Evolutionary conservation across 2,888 invertebrate genomes (phyloP).

Genomic region (Cryptus viduatorius): DNA sequence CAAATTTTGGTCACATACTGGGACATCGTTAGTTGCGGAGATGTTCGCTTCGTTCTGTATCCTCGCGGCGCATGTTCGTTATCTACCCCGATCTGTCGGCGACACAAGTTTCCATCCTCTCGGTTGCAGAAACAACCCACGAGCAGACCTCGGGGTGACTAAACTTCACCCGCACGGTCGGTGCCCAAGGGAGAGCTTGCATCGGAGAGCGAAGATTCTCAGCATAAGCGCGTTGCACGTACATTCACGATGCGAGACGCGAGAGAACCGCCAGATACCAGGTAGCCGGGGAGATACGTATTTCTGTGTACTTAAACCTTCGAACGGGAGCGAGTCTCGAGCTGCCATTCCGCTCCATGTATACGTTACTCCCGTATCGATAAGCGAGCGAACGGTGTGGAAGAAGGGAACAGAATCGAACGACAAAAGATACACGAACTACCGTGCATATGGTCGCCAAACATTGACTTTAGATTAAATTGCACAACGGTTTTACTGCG

Average conservation of each 20-base stretch:
- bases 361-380: constrained; percentile 48
- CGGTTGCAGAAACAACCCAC: constrained; percentile 8
- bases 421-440: constrained; percentile 54
- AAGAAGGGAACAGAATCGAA: constrained; percentile 39
- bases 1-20: constrained; percentile 4
- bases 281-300: constrained; percentile 16
- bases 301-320: constrained; percentile 40
- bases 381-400: constrained; percentile 59
- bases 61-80: constrained; percentile 35
- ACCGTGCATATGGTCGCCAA: constrained; percentile 55
- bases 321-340: constrained; percentile 48
- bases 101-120: constrained; percentile 64
- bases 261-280: constrained; percentile 25
- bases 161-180: constrained; percentile 26
- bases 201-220: background rate
- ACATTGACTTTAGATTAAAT: constrained; percentile 66
- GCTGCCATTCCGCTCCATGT: background rate
- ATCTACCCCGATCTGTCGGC: constrained; percentile 75
- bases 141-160: constrained; percentile 52
- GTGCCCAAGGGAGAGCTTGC: constrained; percentile 18
- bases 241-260: background rate
- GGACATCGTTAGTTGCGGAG: background rate
- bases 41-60: constrained; percentile 35
- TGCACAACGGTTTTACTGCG: constrained; percentile 40
- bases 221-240: background rate